Conservation (phyloP, 2,797 vertebrate species). For the Scleropages formosus region DNA sequence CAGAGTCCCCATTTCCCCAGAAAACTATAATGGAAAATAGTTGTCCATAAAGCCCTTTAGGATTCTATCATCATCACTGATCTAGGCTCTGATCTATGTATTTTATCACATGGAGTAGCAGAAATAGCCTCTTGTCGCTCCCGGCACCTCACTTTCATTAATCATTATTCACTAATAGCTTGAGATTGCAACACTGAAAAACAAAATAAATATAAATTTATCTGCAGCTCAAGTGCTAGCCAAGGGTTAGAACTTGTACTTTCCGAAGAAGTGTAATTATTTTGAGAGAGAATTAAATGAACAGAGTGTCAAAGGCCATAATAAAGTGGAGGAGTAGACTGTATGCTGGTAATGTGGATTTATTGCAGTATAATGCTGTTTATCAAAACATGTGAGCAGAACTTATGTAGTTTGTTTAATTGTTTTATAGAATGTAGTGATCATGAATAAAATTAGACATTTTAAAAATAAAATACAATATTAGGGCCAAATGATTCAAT, state of each 20-base stretch:
- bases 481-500: too few species aligned
- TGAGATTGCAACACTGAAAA: constrained; percentile 48
- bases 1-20: too few species aligned
- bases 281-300: constrained; percentile 36
- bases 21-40: too few species aligned
- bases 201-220: constrained; percentile 59
- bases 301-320: constrained; percentile 10
- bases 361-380: not conserved
- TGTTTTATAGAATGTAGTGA: not conserved
- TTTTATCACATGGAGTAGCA: constrained; percentile 53
- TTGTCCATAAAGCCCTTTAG: too few species aligned
- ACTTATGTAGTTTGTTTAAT: not conserved
- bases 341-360: not conserved
- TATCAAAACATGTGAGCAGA: too few species aligned
- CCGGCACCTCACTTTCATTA: constrained; percentile 39
- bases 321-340: constrained; percentile 28
- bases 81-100: constrained; percentile 43
- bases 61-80: too few species aligned
- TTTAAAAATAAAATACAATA: too few species aligned
- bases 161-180: constrained; percentile 59
- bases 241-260: constrained; percentile 47
- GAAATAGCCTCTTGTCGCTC: constrained; percentile 51
- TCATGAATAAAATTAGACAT: not conserved
- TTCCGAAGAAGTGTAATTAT: constrained; percentile 48
- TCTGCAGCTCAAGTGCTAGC: constrained; percentile 32